Evolutionary conservation across 2,113 vertebrate genomes (phyloP).

Genomic region (Thomomys bottae): DNA sequence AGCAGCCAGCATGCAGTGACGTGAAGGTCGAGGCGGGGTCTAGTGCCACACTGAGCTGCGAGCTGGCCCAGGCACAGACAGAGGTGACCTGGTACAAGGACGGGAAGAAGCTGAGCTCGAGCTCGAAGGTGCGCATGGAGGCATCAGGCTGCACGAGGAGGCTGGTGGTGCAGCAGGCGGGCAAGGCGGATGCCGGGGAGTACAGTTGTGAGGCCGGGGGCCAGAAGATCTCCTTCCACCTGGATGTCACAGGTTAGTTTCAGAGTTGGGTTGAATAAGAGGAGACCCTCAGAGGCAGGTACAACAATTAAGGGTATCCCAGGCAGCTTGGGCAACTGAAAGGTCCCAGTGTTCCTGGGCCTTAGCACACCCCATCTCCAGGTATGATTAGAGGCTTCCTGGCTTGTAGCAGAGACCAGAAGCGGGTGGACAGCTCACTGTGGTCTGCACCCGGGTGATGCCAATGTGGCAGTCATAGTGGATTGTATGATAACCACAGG

Average conservation of each 20-base stretch:
- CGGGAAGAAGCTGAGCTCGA: slow-evolving; percentile 85
- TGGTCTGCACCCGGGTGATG: too few relatives aligned
- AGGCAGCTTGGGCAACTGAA: too few relatives aligned
- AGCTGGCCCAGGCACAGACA: slow-evolving; percentile 85
- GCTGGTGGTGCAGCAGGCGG: slow-evolving; percentile 87
- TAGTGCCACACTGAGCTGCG: slow-evolving; percentile 83
- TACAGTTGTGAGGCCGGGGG: slow-evolving; percentile 88
- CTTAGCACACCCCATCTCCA: too few relatives aligned
- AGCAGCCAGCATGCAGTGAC: slow-evolving; percentile 79
- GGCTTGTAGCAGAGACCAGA: too few relatives aligned
- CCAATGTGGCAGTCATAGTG: too few relatives aligned
- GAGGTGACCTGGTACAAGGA: slow-evolving; percentile 91
- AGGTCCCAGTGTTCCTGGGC: too few relatives aligned
- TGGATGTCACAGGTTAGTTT: slow-evolving; percentile 85
- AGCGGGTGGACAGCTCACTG: too few relatives aligned
- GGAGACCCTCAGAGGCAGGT: too few relatives aligned
- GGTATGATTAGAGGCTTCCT: too few relatives aligned
- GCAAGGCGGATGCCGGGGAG: slow-evolving; percentile 55
- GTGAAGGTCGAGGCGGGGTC: slow-evolving; percentile 79
- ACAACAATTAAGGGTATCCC: too few relatives aligned
- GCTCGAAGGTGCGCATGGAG: slow-evolving; percentile 84
- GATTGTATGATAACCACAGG: too few relatives aligned
- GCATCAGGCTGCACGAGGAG: slow-evolving; percentile 84
- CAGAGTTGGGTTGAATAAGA: too few relatives aligned
- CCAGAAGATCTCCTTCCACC: slow-evolving; percentile 85